Percentiles rank a stretch among this genome's conserved stretches.
phyloP scores from a whole-genome alignment of 2,888 invertebrate species.

The Euproctis similis region DNA sequence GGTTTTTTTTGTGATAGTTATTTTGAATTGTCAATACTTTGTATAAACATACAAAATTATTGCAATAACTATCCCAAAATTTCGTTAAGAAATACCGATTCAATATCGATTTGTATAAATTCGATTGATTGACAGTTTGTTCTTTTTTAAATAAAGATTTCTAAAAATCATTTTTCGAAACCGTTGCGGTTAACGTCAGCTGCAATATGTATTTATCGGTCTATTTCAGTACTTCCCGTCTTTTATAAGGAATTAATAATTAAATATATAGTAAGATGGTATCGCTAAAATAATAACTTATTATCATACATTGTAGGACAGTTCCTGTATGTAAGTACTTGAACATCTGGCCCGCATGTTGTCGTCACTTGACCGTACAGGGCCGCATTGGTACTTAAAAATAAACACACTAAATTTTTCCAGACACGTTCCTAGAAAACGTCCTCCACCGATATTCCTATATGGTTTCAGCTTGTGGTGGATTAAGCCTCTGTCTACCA shows the following conservation, averaged over 20 bases:
- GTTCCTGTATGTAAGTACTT: slow-evolving; percentile 8
- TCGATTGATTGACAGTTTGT: not conserved
- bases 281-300: slow-evolving; percentile 19
- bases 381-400: too few relatives aligned
- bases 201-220: slow-evolving; percentile 19
- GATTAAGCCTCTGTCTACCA: too few relatives aligned
- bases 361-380: slow-evolving; percentile 13
- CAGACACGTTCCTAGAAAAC: too few relatives aligned
- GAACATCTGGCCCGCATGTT: slow-evolving; percentile 29
- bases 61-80: too few relatives aligned
- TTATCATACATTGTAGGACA: slow-evolving; percentile 10
- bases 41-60: too few relatives aligned
- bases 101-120: not conserved
- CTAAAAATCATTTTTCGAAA: slow-evolving; percentile 1
- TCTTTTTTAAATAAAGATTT: too few relatives aligned
- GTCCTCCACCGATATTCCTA: too few relatives aligned
- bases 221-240: slow-evolving; percentile 14
- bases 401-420: too few relatives aligned
- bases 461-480: too few relatives aligned
- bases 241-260: slow-evolving; percentile 3
- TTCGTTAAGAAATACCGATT: too few relatives aligned
- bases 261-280: slow-evolving; percentile 19
- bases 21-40: too few relatives aligned
- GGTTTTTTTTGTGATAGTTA: too few relatives aligned
- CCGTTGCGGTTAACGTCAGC: slow-evolving; percentile 20